Percentiles rank a stretch among this genome's conserved stretches.
phyloP scores from a whole-genome alignment of 2,113 vertebrate genomes.

The Columba livia region DNA sequence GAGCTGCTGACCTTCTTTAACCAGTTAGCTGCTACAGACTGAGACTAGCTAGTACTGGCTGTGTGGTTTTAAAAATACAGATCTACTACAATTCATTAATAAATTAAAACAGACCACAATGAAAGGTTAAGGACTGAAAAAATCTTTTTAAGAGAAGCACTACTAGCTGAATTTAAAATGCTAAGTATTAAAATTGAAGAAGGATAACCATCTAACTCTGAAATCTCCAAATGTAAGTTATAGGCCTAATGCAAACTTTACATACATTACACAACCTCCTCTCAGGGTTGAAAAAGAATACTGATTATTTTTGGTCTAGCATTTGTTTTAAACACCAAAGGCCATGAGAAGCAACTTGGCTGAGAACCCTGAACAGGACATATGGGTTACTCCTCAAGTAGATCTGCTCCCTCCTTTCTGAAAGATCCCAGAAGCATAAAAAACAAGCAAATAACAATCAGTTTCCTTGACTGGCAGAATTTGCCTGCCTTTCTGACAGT shows the following conservation, averaged over 20 bases:
- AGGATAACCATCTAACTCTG: not conserved
- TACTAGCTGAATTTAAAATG: not conserved
- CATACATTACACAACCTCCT: not conserved
- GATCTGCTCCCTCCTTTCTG: not conserved
- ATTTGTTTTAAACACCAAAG: not conserved
- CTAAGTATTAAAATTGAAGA: not conserved
- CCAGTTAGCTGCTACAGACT: not conserved
- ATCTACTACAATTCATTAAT: not conserved
- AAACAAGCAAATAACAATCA: not conserved
- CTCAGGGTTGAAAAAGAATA: not conserved
- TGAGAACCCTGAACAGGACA: not conserved
- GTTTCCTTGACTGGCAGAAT: not conserved
- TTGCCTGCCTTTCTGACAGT: not conserved
- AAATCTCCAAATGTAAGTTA: not conserved
- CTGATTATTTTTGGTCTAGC: not conserved
- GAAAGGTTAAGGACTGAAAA: not conserved
- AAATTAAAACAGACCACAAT: not conserved
- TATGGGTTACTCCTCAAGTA: not conserved
- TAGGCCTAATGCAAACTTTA: not conserved
- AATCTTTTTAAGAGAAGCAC: not conserved
- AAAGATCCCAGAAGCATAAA: not conserved
- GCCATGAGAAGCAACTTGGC: not conserved
- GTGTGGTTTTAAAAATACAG: not conserved
- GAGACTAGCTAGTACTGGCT: not conserved
- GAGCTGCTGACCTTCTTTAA: not conserved